Evolutionary conservation across 2,113 vertebrate species (phyloP), one percentile per base, ranked within the genome.

Genomic region (Hydrolagus affinis): DNA sequence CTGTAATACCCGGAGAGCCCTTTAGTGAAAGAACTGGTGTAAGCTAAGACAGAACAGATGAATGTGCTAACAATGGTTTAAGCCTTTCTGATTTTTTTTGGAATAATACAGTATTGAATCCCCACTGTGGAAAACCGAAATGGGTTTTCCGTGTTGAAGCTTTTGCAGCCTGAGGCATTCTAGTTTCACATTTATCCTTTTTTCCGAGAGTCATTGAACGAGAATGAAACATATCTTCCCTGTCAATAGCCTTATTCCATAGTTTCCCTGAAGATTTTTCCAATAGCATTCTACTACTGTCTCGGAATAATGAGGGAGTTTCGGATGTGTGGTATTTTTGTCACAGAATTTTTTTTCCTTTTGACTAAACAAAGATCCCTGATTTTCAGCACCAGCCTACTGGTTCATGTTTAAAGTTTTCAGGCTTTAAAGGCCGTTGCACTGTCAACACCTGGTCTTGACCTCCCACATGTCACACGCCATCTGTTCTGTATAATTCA

Each of bases 101-200:
- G 23, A 85, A 86, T 80, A 71, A 60, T 12, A 70, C 86, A 87
- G 77, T 2, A 44, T 85, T 80, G 85, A 59, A 15, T 70, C 3
- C 74, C 73, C 85, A 83, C 74, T 80, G 21, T 77, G 17, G 23
- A 30, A 85, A 86, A 32, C 78, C 2, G 69, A 88, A 25, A 85
- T 86, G 28, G 64, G 85, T 86, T 14, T 89, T 89, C 89, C 73
- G 23, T 21, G 0, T 85, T 87, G 56, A 69, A 87, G 80, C 85
- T 75, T 0, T 8, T 85, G 74, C 85, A 86, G 10, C 30, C 1
- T 86, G 80, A 9, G 12, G 62, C 85, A 88, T 87, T 85, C 69
- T 70, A 57, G 8, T 62, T 60, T 80, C 59, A 25, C 21, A 23
- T 62, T 68, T 14, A 21, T 68, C 60, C 23, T 12, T 28, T 66